Conservation (phyloP, 2,888 invertebrate genomes). For the Clistopyga incitator region DNA sequence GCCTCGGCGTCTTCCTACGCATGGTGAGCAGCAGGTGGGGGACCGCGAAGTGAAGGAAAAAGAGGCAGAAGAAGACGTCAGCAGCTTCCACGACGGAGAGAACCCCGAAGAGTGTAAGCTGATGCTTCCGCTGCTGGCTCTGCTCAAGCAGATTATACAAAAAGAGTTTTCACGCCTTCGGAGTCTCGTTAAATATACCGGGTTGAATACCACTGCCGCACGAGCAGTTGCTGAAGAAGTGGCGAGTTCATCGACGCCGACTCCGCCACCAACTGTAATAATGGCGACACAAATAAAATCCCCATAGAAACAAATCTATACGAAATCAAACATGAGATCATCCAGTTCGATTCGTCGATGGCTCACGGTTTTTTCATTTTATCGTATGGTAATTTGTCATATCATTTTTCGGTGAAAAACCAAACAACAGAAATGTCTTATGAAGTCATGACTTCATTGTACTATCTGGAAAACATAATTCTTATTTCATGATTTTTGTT, state of each 20-base stretch:
- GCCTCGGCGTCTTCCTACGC: slow-evolving; percentile 28
- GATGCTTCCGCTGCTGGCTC: slow-evolving; percentile 17
- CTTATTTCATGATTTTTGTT: too few relatives aligned
- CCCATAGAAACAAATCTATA: slow-evolving; percentile 11
- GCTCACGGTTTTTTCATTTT: too few relatives aligned
- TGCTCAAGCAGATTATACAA: slow-evolving; percentile 29
- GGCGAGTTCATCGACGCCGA: slow-evolving; percentile 23
- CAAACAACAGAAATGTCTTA: too few relatives aligned
- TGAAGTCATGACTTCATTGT: too few relatives aligned
- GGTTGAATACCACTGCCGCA: slow-evolving; percentile 67
- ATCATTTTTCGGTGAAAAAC: too few relatives aligned
- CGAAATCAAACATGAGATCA: neutral
- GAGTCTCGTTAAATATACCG: slow-evolving; percentile 49
- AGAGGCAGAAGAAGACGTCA: slow-evolving; percentile 47
- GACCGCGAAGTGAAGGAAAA: neutral
- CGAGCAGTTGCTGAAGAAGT: slow-evolving; percentile 36
- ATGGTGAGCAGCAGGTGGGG: slow-evolving; percentile 8
- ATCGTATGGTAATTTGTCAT: too few relatives aligned
- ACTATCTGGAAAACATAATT: too few relatives aligned
- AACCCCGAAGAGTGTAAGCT: slow-evolving; percentile 21
- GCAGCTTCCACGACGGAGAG: slow-evolving; percentile 37
- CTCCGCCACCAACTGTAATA: neutral
- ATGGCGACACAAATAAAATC: slow-evolving; percentile 1
- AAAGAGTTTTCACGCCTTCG: slow-evolving; percentile 49
- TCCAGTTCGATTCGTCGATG: too few relatives aligned